Conservation (phyloP, 2,113 vertebrate genomes). For the Glareola pratincola region DNA sequence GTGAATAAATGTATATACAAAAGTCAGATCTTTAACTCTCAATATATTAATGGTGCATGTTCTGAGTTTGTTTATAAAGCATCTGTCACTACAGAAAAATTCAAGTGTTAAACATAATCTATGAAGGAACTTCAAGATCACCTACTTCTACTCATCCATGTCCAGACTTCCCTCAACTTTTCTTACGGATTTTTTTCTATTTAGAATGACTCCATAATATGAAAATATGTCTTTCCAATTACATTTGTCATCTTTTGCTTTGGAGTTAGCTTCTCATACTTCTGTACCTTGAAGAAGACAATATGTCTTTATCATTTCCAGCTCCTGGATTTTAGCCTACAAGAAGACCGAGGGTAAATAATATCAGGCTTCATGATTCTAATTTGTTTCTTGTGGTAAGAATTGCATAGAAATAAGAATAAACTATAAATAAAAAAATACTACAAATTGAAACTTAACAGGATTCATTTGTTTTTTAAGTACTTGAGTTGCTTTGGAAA, state of each 20-base stretch:
- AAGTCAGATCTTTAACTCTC: not conserved
- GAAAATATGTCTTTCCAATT: not conserved
- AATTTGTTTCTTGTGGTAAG: not conserved
- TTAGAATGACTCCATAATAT: not conserved
- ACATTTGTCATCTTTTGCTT: not conserved
- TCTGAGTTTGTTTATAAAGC: not conserved
- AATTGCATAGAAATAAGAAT: not conserved
- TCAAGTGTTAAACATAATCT: not conserved
- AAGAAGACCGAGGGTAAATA: not conserved
- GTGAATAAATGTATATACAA: not conserved
- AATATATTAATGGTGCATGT: not conserved
- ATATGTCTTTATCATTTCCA: not conserved
- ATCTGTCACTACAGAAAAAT: not conserved
- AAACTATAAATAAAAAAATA: not conserved
- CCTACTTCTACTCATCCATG: not conserved
- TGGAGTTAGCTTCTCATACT: not conserved
- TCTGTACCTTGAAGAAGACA: not conserved
- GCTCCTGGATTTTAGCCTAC: not conserved
- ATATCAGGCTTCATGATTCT: not conserved
- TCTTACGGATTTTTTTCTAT: not conserved
- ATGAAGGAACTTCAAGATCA: not conserved
- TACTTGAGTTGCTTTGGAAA: not conserved
- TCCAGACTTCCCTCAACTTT: not conserved
- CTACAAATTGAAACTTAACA: not conserved
- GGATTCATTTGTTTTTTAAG: not conserved